A percentile compares a stretch with the other conserved stretches of the same genome.
phyloP scores from a whole-genome alignment of 2,797 vertebrate species.

The Jordanella pulchra region DNA sequence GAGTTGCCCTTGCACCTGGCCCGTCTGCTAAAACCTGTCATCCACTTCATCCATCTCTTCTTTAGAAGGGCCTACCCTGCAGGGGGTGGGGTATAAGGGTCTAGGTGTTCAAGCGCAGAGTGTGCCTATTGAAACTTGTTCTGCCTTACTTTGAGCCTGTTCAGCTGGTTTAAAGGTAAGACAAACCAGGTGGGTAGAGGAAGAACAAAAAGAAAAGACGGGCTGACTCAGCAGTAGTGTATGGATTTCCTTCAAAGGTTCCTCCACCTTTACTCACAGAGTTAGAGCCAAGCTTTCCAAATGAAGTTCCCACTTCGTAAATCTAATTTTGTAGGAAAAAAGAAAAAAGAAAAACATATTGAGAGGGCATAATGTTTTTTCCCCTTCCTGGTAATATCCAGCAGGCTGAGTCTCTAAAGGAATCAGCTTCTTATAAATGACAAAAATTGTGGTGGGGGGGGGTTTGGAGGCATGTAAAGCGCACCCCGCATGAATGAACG shows the following conservation, averaged over 20 bases:
- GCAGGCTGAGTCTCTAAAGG: conserved; percentile 87
- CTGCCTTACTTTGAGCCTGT: conserved; percentile 16
- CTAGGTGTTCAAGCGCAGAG: conserved; percentile 23
- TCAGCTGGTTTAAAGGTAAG: conserved; percentile 36
- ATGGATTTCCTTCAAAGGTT: conserved; percentile 73
- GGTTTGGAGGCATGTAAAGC: conserved; percentile 40
- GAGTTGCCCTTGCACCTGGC: conserved; percentile 56
- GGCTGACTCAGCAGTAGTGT: conserved; percentile 87
- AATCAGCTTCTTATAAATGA: conserved; percentile 91
- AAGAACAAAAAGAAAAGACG: conserved; percentile 40
- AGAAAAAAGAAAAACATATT: conserved; percentile 64
- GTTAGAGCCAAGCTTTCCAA: conserved; percentile 56
- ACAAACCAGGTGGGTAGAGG: conserved; percentile 15
- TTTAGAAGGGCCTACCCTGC: conserved; percentile 26
- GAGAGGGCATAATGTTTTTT: conserved; percentile 91
- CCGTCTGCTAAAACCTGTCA: conserved; percentile 50
- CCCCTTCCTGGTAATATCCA: conserved; percentile 93
- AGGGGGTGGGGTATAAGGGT: conserved; percentile 23
- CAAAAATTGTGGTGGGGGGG: conserved; percentile 92
- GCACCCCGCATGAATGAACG: conserved; percentile 35
- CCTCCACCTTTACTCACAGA: conserved; percentile 29
- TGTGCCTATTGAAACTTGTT: conserved; percentile 47
- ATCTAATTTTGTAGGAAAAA: conserved; percentile 73
- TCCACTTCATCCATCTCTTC: conserved; percentile 59
- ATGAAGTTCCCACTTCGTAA: conserved; percentile 77